These are phyloP conservation scores for Phataginus tetradactyla DNA, from an alignment of 2,797 vertebrate species.

Conservation along the genomic window DNA sequence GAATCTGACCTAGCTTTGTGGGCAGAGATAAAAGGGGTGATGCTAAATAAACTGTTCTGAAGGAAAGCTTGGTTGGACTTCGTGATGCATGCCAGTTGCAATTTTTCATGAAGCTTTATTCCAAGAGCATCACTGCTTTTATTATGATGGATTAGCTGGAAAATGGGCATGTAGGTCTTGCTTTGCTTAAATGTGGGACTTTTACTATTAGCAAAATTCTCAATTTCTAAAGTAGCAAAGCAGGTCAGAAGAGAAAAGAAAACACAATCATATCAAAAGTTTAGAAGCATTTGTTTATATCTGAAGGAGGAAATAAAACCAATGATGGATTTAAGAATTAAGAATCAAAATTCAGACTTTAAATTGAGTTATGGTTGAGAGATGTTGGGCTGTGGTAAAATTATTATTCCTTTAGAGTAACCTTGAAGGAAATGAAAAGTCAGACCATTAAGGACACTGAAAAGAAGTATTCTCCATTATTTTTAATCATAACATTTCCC, in stretches of 20 bases:
- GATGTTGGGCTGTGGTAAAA: constrained; percentile 60
- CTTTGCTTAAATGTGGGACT: constrained; percentile 16
- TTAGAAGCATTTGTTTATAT: background rate
- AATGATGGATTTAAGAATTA: constrained; percentile 21
- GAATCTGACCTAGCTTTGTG: constrained; percentile 62
- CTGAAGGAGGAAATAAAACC: constrained; percentile 28
- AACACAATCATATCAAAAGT: background rate
- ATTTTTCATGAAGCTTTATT: constrained; percentile 67
- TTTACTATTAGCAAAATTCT: constrained; percentile 40
- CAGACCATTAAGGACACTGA: constrained; percentile 54
- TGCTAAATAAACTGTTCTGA: constrained; percentile 55
- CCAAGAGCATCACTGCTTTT: constrained; percentile 9
- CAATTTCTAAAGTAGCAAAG: constrained; percentile 20
- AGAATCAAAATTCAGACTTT: constrained; percentile 69
- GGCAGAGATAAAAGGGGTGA: constrained; percentile 63
- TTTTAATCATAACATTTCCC: constrained; percentile 44
- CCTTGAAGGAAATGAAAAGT: constrained; percentile 63
- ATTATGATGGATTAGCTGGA: constrained; percentile 41
- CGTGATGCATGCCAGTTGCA: constrained; percentile 54
- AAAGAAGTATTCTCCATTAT: constrained; percentile 67
- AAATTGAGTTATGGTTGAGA: constrained; percentile 62
- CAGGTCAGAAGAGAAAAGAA: background rate
- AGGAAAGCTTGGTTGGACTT: constrained; percentile 42
- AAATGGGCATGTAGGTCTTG: constrained; percentile 24
- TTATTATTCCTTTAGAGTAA: constrained; percentile 74